These are phyloP conservation scores for Telmatochromis sp. DNA, from an alignment of 2,113 vertebrate genomes.

Conservation along the genomic window DNA sequence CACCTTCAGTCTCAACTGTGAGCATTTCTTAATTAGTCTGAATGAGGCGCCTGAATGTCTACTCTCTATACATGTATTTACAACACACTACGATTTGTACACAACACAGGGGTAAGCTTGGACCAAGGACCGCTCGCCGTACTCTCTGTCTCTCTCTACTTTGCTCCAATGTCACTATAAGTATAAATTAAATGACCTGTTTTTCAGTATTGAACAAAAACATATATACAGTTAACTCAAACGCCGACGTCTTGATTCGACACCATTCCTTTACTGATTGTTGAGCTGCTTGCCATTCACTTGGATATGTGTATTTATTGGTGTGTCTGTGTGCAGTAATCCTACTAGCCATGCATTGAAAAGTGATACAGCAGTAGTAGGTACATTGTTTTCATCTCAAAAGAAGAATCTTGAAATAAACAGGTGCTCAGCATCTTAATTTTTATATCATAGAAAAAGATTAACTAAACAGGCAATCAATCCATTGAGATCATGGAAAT, in stretches of 20 bases:
- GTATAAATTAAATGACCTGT: conserved; percentile 64
- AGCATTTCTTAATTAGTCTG: conserved; percentile 28
- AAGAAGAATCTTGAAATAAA: conserved; percentile 61
- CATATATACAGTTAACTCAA: conserved; percentile 68
- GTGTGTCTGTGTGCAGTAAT: conserved; percentile 65
- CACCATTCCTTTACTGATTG: conserved; percentile 22
- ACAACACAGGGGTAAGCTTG: conserved; percentile 43
- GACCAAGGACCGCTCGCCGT: conserved; percentile 53
- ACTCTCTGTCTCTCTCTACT: conserved; percentile 60
- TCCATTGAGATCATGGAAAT: conserved; percentile 46
- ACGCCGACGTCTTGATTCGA: conserved; percentile 28
- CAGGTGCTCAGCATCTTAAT: conserved; percentile 53
- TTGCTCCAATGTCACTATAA: conserved; percentile 53
- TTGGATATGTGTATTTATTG: conserved; percentile 52
- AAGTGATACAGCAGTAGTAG: conserved; percentile 66
- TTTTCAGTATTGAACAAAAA: conserved; percentile 65
- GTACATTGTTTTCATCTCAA: conserved; percentile 57
- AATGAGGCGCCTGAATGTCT: conserved; percentile 55
- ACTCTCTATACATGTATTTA: conserved; percentile 71
- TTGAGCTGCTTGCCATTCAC: conserved; percentile 54
- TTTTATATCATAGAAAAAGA: conserved; percentile 67
- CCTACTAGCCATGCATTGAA: conserved; percentile 74
- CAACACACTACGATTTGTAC: conserved; percentile 57
- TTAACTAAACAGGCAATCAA: conserved; percentile 66
- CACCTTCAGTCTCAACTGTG: neutral